Evolutionary conservation across 2,113 vertebrate genomes (phyloP).

Genomic region (Sitta europaea): DNA sequence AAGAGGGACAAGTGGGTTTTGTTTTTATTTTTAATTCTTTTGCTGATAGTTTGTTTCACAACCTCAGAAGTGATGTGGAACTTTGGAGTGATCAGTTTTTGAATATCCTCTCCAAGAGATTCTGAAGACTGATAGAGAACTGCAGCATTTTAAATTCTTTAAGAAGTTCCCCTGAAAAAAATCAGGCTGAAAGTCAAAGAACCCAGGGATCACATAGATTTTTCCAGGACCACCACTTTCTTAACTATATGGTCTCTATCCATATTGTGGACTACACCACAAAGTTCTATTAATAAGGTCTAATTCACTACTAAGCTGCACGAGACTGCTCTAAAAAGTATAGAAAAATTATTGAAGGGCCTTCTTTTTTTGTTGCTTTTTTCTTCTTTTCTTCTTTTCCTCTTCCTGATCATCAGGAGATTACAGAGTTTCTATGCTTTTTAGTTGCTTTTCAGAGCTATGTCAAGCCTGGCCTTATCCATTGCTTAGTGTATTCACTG

Average conservation of each 20-base stretch:
- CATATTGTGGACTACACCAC: not conserved
- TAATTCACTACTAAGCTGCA: not conserved
- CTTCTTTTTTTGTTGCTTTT: not conserved
- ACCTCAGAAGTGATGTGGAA: not conserved
- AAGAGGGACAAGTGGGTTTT: too few relatives aligned
- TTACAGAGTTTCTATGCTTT: not conserved
- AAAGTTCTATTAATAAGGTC: not conserved
- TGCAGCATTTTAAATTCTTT: not conserved
- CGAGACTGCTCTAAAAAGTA: not conserved
- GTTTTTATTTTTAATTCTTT: too few relatives aligned
- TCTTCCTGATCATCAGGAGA: not conserved
- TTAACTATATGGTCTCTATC: not conserved
- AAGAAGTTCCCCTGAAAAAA: not conserved
- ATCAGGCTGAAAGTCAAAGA: not conserved
- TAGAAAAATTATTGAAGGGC: not conserved
- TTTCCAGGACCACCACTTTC: not conserved
- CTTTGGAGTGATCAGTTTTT: not conserved
- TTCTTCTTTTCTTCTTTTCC: not conserved
- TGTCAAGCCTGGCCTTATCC: not conserved
- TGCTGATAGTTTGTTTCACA: not conserved
- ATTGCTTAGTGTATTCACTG: not conserved
- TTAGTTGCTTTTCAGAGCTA: constrained; percentile 6
- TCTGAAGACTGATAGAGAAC: not conserved
- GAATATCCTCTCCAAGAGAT: not conserved
- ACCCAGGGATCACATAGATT: rapidly evolving